Evolutionary conservation across 2,888 invertebrate species (phyloP).

Genomic region (Lithophane leautieri): DNA sequence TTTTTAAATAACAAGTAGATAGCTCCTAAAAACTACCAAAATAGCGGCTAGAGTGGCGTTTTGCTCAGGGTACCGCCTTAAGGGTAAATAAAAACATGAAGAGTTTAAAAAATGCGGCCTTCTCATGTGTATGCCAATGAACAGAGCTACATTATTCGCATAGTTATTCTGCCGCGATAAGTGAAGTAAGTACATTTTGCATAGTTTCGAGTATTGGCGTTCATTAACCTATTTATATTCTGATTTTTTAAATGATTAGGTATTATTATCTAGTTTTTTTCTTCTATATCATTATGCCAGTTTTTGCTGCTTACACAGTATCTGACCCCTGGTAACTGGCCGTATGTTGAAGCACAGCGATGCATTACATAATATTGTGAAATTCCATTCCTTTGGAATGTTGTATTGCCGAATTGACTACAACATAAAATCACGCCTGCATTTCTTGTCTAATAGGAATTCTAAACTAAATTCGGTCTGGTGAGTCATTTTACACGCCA

Average conservation of each 20-base stretch:
- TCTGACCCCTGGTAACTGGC: slow-evolving; percentile 18
- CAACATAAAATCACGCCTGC: not conserved
- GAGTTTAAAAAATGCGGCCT: not conserved
- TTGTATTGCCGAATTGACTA: not conserved
- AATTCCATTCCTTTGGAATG: not conserved
- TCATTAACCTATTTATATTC: no score
- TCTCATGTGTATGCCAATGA: not conserved
- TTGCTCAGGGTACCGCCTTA: no score
- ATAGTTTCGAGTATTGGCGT: no score
- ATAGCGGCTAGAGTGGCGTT: no score
- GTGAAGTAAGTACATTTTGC: no score
- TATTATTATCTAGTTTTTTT: not conserved
- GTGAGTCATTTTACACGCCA: not conserved
- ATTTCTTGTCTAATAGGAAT: not conserved
- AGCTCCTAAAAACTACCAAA: no score
- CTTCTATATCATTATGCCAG: no score
- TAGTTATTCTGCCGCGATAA: no score
- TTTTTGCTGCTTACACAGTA: slow-evolving; percentile 1
- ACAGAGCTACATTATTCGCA: not conserved
- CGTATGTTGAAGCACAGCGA: not conserved
- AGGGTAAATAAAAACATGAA: no score
- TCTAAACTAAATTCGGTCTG: not conserved
- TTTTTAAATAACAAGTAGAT: no score
- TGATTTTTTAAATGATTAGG: no score
- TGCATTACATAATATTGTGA: slow-evolving; percentile 6